Evolutionary conservation across 2,888 invertebrate species (phyloP), one percentile per base, ranked within the genome.

Genomic region (Sphaerophoria taeniata): DNA sequence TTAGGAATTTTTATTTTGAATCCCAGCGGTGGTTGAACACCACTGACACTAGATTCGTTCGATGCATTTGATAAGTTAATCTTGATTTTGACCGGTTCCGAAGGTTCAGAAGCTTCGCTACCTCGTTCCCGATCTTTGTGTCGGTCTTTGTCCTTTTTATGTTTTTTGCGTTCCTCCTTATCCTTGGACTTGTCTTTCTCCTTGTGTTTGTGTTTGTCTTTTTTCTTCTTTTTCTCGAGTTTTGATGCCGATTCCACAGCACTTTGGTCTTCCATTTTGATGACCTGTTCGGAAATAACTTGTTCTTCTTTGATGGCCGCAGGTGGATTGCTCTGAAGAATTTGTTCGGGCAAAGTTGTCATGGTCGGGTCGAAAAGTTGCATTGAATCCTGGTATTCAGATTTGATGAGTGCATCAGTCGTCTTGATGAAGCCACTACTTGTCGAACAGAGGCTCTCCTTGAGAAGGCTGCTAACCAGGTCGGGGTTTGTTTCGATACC

Each of bases 1-100:
- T 96, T 96, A 0, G 96, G 95, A 69, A 97, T 97, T 91, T 96
- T 97, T 63, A 97, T 96, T 91, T 97, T 97, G 60, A 97, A 90
- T 0, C 95, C 95, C 0, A 93, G 88, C 7, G 88, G 88, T 47
- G 90, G 89, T 24, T 81, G 45, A 72, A 88, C 87, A 87, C 86
- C 89, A 88, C 67, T 88, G 36, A 65, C 56, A 6, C 77, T 55
- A 69, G 88, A 88, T 87, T 82, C 89, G 86, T 71, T 88, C 88
- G 87, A 75, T 73, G 79, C 14, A 65, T 49, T 74, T 39, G 87
- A 87, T 89, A 88, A 51, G 67, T 91, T 92, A 6, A 94, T 89
- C 89, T 94, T 94, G 79, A 95, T 93, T 90, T 94, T 94, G 12
- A 90, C 89, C 43, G 88, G 90, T 63, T 89, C 89, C 9, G 88